Percentiles rank a stretch among this genome's conserved stretches.
Conservation (phyloP, 2,113 vertebrate genomes). For the Aldabrachelys gigantea region DNA sequence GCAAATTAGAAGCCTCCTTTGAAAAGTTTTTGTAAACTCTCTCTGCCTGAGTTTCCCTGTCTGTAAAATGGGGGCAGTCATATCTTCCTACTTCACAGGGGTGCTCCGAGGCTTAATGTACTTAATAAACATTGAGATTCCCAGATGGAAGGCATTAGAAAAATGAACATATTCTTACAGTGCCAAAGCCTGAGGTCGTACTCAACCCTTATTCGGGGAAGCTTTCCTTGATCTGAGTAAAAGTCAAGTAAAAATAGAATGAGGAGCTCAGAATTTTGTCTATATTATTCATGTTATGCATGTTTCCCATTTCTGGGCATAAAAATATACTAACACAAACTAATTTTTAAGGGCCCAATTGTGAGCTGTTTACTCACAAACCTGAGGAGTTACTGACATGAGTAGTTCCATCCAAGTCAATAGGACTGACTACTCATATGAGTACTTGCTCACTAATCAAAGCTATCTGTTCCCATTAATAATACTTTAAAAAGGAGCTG, state of each 20-base stretch:
- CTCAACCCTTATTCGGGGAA: not conserved
- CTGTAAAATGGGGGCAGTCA: not conserved
- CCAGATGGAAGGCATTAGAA: constrained; percentile 40
- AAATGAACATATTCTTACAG: constrained; percentile 58
- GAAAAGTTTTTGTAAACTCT: not conserved
- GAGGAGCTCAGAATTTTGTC: constrained; percentile 5
- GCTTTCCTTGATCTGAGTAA: not conserved
- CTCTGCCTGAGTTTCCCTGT: not conserved
- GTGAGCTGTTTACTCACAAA: not conserved
- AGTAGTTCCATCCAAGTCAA: not conserved
- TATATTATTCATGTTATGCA: not conserved
- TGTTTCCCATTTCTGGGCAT: not conserved
- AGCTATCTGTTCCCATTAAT: constrained; percentile 32
- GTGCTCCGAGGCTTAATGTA: constrained; percentile 41
- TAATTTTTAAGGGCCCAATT: not conserved
- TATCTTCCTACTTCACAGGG: not conserved
- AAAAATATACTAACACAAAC: not conserved
- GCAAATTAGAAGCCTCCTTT: not conserved
- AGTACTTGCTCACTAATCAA: not conserved
- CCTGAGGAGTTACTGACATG: not conserved
- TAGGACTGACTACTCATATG: not conserved
- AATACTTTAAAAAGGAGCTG: constrained; percentile 52
- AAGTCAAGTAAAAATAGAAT: not conserved
- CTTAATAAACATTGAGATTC: constrained; percentile 23
- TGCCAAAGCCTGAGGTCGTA: constrained; percentile 52